Conservation (phyloP, 2,797 vertebrate genomes). For the Gallinago solitaria region DNA sequence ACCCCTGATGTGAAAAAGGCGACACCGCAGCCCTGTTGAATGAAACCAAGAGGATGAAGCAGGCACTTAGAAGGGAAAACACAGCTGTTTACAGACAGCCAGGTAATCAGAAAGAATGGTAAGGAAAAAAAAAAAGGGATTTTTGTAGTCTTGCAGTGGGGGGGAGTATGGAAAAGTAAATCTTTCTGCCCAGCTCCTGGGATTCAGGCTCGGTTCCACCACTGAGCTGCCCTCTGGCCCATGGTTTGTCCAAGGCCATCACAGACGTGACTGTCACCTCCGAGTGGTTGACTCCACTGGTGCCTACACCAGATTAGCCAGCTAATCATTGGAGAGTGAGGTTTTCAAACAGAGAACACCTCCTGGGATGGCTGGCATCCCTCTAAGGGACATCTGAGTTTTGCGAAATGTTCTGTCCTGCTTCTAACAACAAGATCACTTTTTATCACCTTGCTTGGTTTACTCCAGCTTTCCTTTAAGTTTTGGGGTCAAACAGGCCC, state of each 20-base stretch:
- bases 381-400: not conserved
- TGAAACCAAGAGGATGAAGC: not conserved
- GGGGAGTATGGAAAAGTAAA: not conserved
- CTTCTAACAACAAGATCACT: not conserved
- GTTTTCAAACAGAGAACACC: not conserved
- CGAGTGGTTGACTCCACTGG: accelerated
- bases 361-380: not conserved
- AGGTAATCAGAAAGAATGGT: not conserved
- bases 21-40: not conserved
- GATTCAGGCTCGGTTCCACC: not conserved
- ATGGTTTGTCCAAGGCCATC: not conserved
- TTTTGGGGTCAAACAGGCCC: not conserved
- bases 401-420: not conserved
- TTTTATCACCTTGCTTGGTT: not conserved
- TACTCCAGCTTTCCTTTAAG: not conserved
- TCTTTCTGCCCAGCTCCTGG: not conserved
- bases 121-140: not conserved
- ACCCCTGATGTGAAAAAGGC: not conserved
- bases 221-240: not conserved
- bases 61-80: not conserved
- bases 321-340: not conserved
- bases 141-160: not conserved
- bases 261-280: accelerated
- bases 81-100: not conserved
- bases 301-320: not conserved